Conservation (phyloP, 2,888 invertebrate species). For the Laothoe populi region DNA sequence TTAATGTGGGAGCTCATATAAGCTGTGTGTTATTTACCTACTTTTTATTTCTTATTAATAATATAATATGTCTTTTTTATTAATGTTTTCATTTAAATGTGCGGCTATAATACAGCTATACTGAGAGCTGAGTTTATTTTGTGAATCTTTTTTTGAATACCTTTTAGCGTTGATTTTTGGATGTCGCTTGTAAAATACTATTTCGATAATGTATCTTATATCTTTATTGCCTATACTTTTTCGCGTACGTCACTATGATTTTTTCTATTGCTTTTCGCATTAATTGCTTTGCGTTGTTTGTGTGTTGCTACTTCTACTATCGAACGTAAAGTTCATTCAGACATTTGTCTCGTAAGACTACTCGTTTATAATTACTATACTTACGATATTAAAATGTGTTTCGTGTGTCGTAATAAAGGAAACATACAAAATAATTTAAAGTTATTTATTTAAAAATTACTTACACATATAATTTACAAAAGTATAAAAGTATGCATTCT, state of each 20-base stretch:
- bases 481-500: slow-evolving; percentile 63
- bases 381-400: not conserved
- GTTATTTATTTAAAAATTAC: slow-evolving; percentile 76
- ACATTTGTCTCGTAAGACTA: not conserved
- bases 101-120: not conserved
- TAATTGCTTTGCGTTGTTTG: too few species aligned
- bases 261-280: not conserved
- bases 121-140: not conserved
- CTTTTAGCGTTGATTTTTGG: not conserved
- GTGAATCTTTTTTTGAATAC: not conserved
- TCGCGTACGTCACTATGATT: too few species aligned
- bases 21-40: slow-evolving; percentile 6
- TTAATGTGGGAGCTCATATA: not conserved
- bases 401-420: slow-evolving; percentile 28
- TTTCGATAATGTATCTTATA: not conserved
- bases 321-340: not conserved
- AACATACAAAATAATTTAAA: slow-evolving; percentile 22
- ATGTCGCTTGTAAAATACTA: not conserved
- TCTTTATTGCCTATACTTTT: not conserved
- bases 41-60: not conserved
- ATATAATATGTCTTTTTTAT: not conserved
- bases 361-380: not conserved
- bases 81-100: not conserved
- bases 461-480: slow-evolving; percentile 79
- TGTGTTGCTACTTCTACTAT: too few species aligned